Evolutionary conservation across 1,140 invertebrate species (phyloP).

Genomic region (Mamestra configurata): DNA sequence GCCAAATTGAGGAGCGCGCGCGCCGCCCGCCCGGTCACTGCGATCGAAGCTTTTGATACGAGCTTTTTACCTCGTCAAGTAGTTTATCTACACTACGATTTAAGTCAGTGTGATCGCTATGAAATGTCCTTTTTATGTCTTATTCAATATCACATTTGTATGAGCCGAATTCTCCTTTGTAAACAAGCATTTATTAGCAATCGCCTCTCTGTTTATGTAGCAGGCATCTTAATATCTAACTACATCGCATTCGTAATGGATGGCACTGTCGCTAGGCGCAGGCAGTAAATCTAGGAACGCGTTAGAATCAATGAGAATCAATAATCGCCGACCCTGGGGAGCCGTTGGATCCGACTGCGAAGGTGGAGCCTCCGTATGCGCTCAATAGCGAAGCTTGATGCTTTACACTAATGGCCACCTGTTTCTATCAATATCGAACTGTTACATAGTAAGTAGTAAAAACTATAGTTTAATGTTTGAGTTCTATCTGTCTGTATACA

Average conservation of each 20-base stretch:
- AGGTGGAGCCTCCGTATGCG: conserved; percentile 58
- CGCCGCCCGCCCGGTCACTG: conserved; percentile 55
- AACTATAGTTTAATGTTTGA: not conserved
- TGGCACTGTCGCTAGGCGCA: conserved; percentile 61
- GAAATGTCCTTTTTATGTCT: conserved; percentile 38
- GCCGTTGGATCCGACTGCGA: conserved; percentile 63
- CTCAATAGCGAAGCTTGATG: conserved; percentile 52
- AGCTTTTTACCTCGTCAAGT: conserved; percentile 70
- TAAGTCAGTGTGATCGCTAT: conserved; percentile 26
- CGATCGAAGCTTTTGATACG: conserved; percentile 73
- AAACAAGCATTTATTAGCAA: not conserved
- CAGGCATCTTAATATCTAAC: conserved; percentile 22
- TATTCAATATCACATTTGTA: conserved; percentile 12
- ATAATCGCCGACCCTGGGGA: conserved; percentile 76
- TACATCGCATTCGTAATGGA: conserved; percentile 52
- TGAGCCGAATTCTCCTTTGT: not conserved
- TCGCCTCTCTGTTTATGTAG: conserved; percentile 9
- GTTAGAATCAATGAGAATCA: conserved; percentile 86
- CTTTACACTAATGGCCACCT: conserved; percentile 30
- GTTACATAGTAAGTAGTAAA: not conserved
- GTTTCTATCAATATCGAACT: conserved; percentile 10
- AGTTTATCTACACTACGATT: conserved; percentile 58
- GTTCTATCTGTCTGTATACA: no score
- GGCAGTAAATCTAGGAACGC: conserved; percentile 76
- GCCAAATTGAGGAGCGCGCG: conserved; percentile 76